Evolutionary conservation across 1,140 invertebrate species (phyloP).

Genomic region (Bombus sibiricus): DNA sequence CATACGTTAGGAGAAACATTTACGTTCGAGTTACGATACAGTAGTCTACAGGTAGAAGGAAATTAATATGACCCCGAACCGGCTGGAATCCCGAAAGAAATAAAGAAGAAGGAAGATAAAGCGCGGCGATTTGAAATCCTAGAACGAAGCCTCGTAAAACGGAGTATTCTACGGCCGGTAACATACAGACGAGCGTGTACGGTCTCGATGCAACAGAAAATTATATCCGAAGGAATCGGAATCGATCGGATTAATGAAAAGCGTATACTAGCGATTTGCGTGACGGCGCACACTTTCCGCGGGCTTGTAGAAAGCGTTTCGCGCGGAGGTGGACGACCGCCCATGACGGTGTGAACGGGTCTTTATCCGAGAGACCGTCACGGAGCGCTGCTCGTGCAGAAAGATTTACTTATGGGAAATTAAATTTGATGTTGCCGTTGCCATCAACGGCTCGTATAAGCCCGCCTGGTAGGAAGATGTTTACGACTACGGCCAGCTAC

Average conservation of each 20-base stretch:
- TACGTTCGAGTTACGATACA: conserved; percentile 21
- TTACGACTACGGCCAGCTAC: conserved; percentile 77
- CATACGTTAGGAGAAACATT: conserved; percentile 13
- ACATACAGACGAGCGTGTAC: background rate
- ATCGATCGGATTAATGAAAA: conserved; percentile 50
- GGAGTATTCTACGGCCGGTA: conserved; percentile 16
- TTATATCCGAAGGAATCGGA: conserved; percentile 42
- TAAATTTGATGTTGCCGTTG: conserved; percentile 78
- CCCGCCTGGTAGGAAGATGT: conserved; percentile 76
- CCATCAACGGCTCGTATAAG: conserved; percentile 80
- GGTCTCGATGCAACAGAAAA: conserved; percentile 18
- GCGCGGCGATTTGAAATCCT: conserved; percentile 26
- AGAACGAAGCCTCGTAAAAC: conserved; percentile 44
- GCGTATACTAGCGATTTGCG: conserved; percentile 23
- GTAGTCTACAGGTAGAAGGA: conserved; percentile 8
- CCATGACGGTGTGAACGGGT: conserved; percentile 66
- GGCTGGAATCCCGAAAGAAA: conserved; percentile 37
- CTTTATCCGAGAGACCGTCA: conserved; percentile 66
- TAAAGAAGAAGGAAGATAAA: conserved; percentile 25
- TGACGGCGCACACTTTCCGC: conserved; percentile 33
- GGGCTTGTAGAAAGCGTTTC: background rate
- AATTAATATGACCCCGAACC: conserved; percentile 33
- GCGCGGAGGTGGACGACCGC: conserved; percentile 42
- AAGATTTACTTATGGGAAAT: conserved; percentile 79
- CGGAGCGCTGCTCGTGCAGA: conserved; percentile 63